Evolutionary conservation across 2,113 vertebrate species (phyloP).

Genomic region (Myrmecophaga tridactyla): DNA sequence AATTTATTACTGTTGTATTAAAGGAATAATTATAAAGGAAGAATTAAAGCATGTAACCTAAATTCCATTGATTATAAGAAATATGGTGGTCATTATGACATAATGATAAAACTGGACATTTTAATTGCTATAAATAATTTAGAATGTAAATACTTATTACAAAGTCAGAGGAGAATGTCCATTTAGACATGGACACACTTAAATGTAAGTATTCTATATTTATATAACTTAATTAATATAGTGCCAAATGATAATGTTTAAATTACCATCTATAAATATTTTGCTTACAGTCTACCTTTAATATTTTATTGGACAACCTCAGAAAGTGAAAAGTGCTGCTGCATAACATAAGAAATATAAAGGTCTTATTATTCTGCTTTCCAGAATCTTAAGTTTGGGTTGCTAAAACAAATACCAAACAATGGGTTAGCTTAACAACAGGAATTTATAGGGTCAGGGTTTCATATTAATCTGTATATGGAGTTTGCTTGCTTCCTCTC

Average conservation of each 20-base stretch:
- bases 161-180: not conserved
- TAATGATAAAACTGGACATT: not conserved
- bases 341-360: not conserved
- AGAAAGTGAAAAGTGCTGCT: not conserved
- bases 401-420: too few relatives aligned
- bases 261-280: not conserved
- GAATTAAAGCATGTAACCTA: not conserved
- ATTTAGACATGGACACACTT: not conserved
- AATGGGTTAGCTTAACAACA: too few relatives aligned
- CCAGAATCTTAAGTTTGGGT: not conserved
- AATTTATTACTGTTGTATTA: not conserved
- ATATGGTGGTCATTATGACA: not conserved
- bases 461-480: too few relatives aligned
- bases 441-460: too few relatives aligned
- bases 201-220: not conserved
- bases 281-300: not conserved
- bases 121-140: not conserved
- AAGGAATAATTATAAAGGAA: not conserved
- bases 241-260: not conserved
- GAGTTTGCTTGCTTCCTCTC: too few relatives aligned
- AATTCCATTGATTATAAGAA: not conserved
- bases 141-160: not conserved
- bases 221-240: not conserved
- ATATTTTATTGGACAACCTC: not conserved
- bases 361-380: not conserved